Base-by-base conservation (phyloP, 2,888 invertebrate genomes). In the Trissolcus japonicus region DNA sequence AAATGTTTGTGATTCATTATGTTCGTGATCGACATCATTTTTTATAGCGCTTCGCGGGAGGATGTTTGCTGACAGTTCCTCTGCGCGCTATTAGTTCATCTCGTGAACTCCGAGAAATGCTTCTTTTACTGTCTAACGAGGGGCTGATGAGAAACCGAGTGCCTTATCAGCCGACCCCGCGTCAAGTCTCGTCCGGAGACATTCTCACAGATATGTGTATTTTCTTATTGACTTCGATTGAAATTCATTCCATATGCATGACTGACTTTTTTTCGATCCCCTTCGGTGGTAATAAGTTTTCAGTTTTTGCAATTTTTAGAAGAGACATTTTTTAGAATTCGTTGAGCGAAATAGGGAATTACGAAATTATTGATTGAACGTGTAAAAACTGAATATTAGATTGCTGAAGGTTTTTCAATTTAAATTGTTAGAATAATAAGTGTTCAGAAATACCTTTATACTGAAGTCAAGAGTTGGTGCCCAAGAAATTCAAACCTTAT, bases 151-250 rank as follows among this genome's bases (percentile, higher is more conserved):
- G 14, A 35, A 43, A 46, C 19, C 43, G 57, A 21, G 21, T 46
- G 46, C 9, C 43, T 59, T 59, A 59, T 59, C 57, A 14, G 43
- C n/a, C 57, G 57, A 59, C 57, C 57, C 57, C 57, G 43, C 57
- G 21, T 19, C 43, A 46, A 56, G 40, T 14, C 17, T 16, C 40
- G 40, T 56, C 55, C 16, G 16, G 40, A 14, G 7, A 40, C 40
- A 35, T 16, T 29, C 54, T 35, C 35, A 46, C 46, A 46, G n/a
- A 56, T 35, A 54, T 3, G 14, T 40, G 55, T 43, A 43, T 29
- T 2, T 21, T 21, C 29, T 53, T 35, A n/a, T 53, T 11, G 46
- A 16, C 19, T 54, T 43, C 6, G 11, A 63, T 43, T 54, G 19
- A 40, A 56, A 56, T 56, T 40, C 11, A 17, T 40, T 56, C 17